Evolutionary conservation across 2,797 vertebrate genomes (phyloP).

Genomic region (Oryzias sinensis): DNA sequence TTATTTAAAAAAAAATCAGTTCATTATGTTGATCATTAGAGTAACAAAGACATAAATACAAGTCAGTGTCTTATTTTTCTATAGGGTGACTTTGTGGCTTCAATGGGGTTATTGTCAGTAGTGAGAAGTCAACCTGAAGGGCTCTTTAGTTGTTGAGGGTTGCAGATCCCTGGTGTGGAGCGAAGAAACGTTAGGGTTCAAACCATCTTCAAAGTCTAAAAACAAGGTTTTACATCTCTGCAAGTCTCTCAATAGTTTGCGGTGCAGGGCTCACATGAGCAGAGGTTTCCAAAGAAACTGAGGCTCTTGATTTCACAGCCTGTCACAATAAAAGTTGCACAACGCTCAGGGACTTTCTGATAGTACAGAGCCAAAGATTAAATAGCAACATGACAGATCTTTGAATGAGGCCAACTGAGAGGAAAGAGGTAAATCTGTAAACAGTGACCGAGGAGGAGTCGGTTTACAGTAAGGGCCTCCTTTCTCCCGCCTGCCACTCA

Average conservation of each 20-base stretch:
- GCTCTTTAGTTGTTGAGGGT: too few species aligned
- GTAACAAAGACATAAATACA: too few species aligned
- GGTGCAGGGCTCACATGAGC: neutral
- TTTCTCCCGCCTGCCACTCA: slow-evolving; percentile 43
- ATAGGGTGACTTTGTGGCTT: too few species aligned
- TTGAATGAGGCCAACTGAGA: slow-evolving; percentile 2
- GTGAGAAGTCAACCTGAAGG: too few species aligned
- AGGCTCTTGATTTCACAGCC: neutral
- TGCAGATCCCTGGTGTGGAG: too few species aligned
- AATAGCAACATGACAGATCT: slow-evolving; percentile 4
- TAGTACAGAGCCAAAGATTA: neutral
- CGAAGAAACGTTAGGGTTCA: too few species aligned
- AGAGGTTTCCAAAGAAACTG: slow-evolving; percentile 3
- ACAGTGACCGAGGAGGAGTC: slow-evolving; percentile 47
- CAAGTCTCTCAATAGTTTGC: neutral
- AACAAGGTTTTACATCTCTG: too few species aligned
- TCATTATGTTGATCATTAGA: too few species aligned
- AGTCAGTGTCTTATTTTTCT: too few species aligned
- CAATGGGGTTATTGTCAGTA: too few species aligned
- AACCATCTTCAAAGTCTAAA: too few species aligned
- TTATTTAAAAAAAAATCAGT: too few species aligned
- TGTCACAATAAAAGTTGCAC: slow-evolving; percentile 4
- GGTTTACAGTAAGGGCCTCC: slow-evolving; percentile 55
- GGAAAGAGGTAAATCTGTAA: slow-evolving; percentile 22
- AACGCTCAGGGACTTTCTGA: neutral